These are phyloP conservation scores for Chrysogorgia sp. DNA, from an alignment of 92 coral and sea anemone genomes.

Conservation along the genomic window DNA sequence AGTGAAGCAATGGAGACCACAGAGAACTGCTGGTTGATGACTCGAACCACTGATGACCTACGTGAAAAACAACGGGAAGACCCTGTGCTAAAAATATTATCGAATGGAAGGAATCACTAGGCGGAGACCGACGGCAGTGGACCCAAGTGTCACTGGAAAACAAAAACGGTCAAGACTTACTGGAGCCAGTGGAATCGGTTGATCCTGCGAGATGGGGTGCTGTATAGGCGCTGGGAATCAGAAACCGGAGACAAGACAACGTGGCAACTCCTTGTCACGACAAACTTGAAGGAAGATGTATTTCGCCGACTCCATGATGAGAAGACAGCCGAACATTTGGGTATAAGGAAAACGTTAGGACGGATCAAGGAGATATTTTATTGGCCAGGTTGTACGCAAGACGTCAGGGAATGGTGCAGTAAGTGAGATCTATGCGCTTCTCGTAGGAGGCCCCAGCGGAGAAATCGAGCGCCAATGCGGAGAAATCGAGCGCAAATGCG, in stretches of 20 bases:
- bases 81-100: background rate
- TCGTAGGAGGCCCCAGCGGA: background rate
- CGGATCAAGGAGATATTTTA: slow-evolving; percentile 29
- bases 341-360: slow-evolving; percentile 27
- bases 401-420: slow-evolving; percentile 34
- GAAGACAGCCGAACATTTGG: slow-evolving; percentile 45
- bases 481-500: too few species aligned
- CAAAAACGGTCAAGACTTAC: too few species aligned
- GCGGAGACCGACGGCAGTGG: slow-evolving; percentile 20
- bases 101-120: slow-evolving; percentile 1
- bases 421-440: slow-evolving; percentile 17
- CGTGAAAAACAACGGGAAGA: background rate
- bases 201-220: slow-evolving; percentile 18
- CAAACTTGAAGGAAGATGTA: slow-evolving; percentile 12
- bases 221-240: too few species aligned
- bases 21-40: too few species aligned
- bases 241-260: too few species aligned
- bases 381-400: slow-evolving; percentile 31
- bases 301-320: slow-evolving; percentile 25
- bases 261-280: slow-evolving; percentile 21
- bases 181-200: slow-evolving; percentile 26
- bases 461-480: background rate
- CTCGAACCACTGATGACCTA: too few species aligned
- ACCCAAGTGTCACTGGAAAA: background rate
- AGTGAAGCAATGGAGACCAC: background rate